phyloP scores from a whole-genome alignment of 2,113 vertebrate species.

The Andinoacara biseriatus region DNA sequence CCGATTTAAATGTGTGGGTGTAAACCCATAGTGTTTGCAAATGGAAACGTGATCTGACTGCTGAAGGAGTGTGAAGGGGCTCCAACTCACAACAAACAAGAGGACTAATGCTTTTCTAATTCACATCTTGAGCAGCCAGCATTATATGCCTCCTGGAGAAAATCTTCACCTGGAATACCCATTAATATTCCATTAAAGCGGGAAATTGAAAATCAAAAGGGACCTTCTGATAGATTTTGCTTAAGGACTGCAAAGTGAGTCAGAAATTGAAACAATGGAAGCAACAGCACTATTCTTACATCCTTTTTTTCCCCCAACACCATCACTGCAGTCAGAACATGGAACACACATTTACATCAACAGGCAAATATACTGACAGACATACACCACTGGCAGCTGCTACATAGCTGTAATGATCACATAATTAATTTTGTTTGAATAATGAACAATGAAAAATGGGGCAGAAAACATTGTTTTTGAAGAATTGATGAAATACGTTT shows the following conservation, averaged over 20 bases:
- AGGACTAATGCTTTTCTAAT: not conserved
- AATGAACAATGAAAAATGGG: not conserved
- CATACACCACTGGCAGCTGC: not conserved
- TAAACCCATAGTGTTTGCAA: constrained; percentile 1
- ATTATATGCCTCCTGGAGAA: not conserved
- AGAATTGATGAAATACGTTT: not conserved
- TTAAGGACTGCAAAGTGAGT: not conserved
- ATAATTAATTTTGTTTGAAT: not conserved
- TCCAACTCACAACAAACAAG: not conserved
- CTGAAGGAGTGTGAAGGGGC: not conserved
- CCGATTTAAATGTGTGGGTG: not conserved
- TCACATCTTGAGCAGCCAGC: not conserved
- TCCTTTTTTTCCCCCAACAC: not conserved
- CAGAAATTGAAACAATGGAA: not conserved
- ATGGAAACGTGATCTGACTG: constrained; percentile 18
- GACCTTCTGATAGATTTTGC: not conserved
- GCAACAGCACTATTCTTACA: not conserved
- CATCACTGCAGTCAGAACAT: not conserved
- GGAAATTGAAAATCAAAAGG: not conserved
- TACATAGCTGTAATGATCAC: not conserved
- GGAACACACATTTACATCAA: not conserved
- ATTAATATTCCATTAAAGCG: constrained; percentile 1
- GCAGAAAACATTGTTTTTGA: not conserved
- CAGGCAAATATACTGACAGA: not conserved
- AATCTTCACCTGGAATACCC: not conserved